These are phyloP conservation scores for Trissolcus basalis DNA, from an alignment of 1,140 invertebrate species.

Conservation along the genomic window DNA sequence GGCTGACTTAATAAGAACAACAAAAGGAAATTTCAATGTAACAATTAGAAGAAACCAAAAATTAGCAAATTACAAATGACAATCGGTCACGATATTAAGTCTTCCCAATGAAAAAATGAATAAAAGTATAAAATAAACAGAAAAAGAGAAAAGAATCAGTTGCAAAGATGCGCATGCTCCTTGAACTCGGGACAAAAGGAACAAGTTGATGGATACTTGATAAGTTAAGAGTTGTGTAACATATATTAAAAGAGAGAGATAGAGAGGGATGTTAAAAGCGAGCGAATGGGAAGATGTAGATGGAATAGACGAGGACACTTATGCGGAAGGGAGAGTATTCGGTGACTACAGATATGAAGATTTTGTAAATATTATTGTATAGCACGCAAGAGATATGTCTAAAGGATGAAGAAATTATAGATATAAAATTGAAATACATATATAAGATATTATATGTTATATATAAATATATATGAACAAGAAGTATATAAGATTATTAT, in stretches of 20 bases:
- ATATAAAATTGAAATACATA: constrained; percentile 74
- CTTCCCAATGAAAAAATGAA: constrained; percentile 16
- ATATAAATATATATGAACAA: constrained; percentile 66
- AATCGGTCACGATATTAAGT: constrained; percentile 10
- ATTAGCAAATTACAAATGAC: too few species aligned
- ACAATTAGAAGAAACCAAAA: too few species aligned
- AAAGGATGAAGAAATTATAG: constrained; percentile 72
- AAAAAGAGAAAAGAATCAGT: background rate
- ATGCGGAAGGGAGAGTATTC: constrained; percentile 41
- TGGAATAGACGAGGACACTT: constrained; percentile 27
- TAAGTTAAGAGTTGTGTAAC: constrained; percentile 62
- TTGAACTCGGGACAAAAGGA: constrained; percentile 59
- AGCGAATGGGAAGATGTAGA: constrained; percentile 41
- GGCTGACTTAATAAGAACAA: too few species aligned
- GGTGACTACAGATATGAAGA: constrained; percentile 56
- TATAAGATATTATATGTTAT: constrained; percentile 73
- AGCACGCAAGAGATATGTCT: constrained; percentile 70
- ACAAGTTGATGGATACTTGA: constrained; percentile 31
- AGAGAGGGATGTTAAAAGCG: constrained; percentile 37
- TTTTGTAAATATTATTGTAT: constrained; percentile 75
- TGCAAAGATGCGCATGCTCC: constrained; percentile 26
- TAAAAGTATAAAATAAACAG: too few species aligned
- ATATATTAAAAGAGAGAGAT: constrained; percentile 49
- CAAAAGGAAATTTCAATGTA: too few species aligned
- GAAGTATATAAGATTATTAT: constrained; percentile 61